Conservation (phyloP, 1,140 invertebrate genomes). For the Himalopsyche phryganea region DNA sequence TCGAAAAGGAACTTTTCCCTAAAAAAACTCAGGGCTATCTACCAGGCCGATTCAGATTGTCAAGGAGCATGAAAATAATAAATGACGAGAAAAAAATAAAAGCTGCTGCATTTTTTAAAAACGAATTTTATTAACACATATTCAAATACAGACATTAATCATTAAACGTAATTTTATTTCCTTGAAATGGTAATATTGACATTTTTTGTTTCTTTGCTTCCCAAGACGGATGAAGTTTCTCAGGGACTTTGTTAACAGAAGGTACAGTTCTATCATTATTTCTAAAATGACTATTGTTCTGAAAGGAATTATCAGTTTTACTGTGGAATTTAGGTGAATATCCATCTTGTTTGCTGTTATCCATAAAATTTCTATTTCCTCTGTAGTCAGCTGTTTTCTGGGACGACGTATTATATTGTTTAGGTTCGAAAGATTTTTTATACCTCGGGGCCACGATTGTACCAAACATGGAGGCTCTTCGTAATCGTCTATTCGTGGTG, state of each 20-base stretch:
- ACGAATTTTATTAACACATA: too few relatives aligned
- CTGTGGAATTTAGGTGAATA: background rate
- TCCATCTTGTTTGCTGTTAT: background rate
- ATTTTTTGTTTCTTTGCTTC: conserved; percentile 55
- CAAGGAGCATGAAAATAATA: too few relatives aligned
- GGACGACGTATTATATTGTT: too few relatives aligned
- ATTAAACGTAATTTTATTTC: conserved; percentile 43
- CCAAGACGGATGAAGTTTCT: conserved; percentile 60
- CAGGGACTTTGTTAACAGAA: conserved; percentile 26
- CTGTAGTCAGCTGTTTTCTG: too few relatives aligned
- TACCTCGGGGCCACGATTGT: conserved; percentile 40
- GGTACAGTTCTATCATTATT: too few relatives aligned
- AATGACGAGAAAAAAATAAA: too few relatives aligned
- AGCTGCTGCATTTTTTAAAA: too few relatives aligned
- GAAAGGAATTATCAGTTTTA: too few relatives aligned
- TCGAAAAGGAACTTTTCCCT: too few relatives aligned
- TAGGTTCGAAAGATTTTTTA: conserved; percentile 21
- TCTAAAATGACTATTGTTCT: too few relatives aligned
- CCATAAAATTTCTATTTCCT: background rate
- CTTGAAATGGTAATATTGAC: conserved; percentile 44
- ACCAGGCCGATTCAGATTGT: too few relatives aligned
- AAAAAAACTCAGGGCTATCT: too few relatives aligned
- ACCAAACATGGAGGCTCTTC: conserved; percentile 48
- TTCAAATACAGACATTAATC: conserved; percentile 28
- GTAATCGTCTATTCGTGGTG: conserved; percentile 40